A percentile compares a stretch with the other conserved stretches of the same genome.
These are phyloP conservation scores for Saguinus midas DNA, from an alignment of 2,113 vertebrate genomes.

Conservation along the genomic window DNA sequence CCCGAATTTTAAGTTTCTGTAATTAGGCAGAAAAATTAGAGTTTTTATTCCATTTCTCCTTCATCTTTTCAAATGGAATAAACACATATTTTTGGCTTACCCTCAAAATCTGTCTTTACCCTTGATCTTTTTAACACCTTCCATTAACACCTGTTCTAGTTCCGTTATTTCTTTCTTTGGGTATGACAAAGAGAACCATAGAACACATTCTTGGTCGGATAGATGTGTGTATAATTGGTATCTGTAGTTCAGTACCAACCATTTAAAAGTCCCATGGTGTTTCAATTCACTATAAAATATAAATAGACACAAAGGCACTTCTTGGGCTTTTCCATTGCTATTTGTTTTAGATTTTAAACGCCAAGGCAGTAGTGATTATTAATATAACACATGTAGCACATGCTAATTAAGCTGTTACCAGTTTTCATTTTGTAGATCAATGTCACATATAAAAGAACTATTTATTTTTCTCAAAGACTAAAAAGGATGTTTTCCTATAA, in stretches of 20 bases:
- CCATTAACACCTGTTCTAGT: neutral
- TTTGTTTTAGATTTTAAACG: constrained; percentile 48
- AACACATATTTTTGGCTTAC: constrained; percentile 43
- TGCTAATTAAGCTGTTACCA: neutral
- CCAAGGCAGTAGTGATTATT: neutral
- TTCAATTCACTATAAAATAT: constrained; percentile 42
- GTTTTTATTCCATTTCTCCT: constrained; percentile 18
- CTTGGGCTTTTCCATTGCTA: neutral
- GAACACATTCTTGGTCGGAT: neutral
- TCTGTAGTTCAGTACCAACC: neutral
- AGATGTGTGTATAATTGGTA: neutral
- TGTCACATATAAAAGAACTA: neutral
- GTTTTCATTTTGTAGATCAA: constrained; percentile 38
- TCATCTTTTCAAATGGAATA: constrained; percentile 17
- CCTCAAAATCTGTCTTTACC: constrained; percentile 37
- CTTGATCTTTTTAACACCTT: constrained; percentile 23
- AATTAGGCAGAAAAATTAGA: constrained; percentile 28
- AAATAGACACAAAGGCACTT: constrained; percentile 16
- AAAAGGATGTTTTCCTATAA: constrained; percentile 22
- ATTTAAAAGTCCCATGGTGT: constrained; percentile 11
- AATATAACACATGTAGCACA: neutral
- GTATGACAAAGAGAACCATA: constrained; percentile 32
- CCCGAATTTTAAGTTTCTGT: constrained; percentile 38
- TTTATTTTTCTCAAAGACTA: constrained; percentile 36
- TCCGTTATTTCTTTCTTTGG: constrained; percentile 17